Evolutionary conservation across 2,113 vertebrate species (phyloP), one percentile per base, ranked within the genome.

Genomic region (Thermophis baileyi): DNA sequence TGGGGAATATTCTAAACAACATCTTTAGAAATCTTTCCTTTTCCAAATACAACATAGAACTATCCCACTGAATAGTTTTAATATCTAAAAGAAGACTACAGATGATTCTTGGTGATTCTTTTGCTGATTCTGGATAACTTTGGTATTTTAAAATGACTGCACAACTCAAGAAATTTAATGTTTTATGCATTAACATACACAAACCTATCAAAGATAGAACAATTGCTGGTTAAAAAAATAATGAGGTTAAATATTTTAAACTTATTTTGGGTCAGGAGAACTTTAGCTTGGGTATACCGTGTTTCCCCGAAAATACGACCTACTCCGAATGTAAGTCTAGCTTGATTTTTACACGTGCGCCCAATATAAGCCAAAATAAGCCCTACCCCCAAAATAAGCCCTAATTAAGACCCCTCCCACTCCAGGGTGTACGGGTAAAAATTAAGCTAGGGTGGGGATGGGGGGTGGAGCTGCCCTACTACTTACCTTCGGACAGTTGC

Each of bases 41-140:
- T 55, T 54, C 22, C 40, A 18, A 27, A 44, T 85, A 8, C 40
- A 44, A 4, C 6, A 3, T 91, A n/a, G 3, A 40, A 53, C 12
- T 53, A 54, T 30, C n/a, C 8, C 8, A n/a, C 44, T 57, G 46
- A 20, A 11, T 86, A 44, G 86, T 8, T 40, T 81, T 18, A 11
- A 53, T 55, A 22, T 40, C 81, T 50, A 35, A n/a, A n/a, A 50
- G 44, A 74, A 50, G 2, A 81, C 6, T 22, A 22, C n/a, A n/a
- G n/a, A 74, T 40, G 22, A 35, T 40, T 40, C n/a, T 40, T 20
- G 35, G 35, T 20, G 14, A 81, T 81, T 81, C 35, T 22, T 81
- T 16, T 81, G 69, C 18, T 40, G 18, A 20, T 81, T 81, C 90
- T 85, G 94, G 94, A 55, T 49, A 91, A 91, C 90, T 35, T 91